Evolutionary conservation across 2,797 vertebrate genomes (phyloP).

Genomic region (Scolopax bukidnonensis): DNA sequence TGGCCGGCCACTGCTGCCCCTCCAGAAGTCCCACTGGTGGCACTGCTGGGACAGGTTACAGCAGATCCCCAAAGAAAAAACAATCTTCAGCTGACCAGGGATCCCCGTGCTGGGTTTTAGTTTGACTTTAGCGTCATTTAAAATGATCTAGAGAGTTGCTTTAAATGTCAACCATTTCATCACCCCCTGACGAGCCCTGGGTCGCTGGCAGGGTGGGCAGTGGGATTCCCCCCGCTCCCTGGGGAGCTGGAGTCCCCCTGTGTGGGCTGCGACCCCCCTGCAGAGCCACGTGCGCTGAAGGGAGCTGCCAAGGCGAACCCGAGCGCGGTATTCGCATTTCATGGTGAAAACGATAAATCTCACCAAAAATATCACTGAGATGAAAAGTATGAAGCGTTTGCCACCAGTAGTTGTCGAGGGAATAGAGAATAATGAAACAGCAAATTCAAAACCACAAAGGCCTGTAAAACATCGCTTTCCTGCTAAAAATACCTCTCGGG

Average conservation of each 20-base stretch:
- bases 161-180: not conserved
- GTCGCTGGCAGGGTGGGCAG: not conserved
- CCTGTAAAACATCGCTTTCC: not conserved
- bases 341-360: constrained; percentile 11
- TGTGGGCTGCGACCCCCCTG: not conserved
- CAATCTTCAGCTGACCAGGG: not conserved
- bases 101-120: not conserved
- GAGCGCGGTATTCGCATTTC: not conserved
- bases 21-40: not conserved
- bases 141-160: not conserved
- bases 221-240: fast-evolving
- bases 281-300: not conserved
- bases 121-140: not conserved
- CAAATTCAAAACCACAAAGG: constrained; percentile 28
- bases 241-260: not conserved
- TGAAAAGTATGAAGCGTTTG: constrained; percentile 18
- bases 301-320: fast-evolving
- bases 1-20: not conserved
- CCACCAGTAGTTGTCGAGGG: not conserved
- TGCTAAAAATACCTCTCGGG: constrained; percentile 2
- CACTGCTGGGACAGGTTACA: fast-evolving
- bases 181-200: not conserved
- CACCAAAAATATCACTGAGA: not conserved
- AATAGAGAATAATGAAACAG: constrained; percentile 16
- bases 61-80: not conserved